Evolutionary conservation across 2,888 invertebrate genomes (phyloP).

Genomic region (Agonum fuliginosum): DNA sequence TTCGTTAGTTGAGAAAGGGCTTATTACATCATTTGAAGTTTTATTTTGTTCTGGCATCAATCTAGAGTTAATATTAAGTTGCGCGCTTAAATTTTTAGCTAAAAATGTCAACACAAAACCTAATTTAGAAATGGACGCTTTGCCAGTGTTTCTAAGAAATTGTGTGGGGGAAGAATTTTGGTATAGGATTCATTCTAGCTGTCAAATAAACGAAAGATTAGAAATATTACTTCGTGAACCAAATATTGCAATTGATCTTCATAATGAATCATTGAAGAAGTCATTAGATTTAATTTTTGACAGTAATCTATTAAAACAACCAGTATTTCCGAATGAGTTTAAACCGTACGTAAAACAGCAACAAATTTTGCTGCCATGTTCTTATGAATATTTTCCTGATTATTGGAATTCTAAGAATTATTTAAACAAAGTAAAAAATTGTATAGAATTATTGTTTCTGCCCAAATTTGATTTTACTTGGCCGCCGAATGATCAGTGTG

Average conservation of each 20-base stretch:
- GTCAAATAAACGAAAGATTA: conserved; percentile 72
- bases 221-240: conserved; percentile 75
- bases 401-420: conserved; percentile 77
- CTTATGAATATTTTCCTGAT: conserved; percentile 80
- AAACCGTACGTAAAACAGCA: conserved; percentile 74
- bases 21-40: conserved; percentile 73
- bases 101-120: conserved; percentile 70
- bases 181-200: conserved; percentile 74
- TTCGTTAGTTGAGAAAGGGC: conserved; percentile 68
- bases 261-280: conserved; percentile 81
- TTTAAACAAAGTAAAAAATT: conserved; percentile 73
- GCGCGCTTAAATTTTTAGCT: no score
- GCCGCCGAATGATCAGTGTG: conserved; percentile 71
- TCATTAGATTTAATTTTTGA: conserved; percentile 78
- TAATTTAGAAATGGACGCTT: conserved; percentile 76
- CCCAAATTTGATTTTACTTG: conserved; percentile 73
- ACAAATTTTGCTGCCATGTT: conserved; percentile 77
- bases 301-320: conserved; percentile 76
- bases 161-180: conserved; percentile 80
- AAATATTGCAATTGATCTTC: conserved; percentile 77
- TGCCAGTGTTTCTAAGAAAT: conserved; percentile 75
- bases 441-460: conserved; percentile 76
- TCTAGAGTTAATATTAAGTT: conserved; percentile 67
- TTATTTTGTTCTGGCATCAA: conserved; percentile 68
- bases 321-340: conserved; percentile 81